Conservation (phyloP, 2,797 vertebrate genomes). For the Hirundo rustica region DNA sequence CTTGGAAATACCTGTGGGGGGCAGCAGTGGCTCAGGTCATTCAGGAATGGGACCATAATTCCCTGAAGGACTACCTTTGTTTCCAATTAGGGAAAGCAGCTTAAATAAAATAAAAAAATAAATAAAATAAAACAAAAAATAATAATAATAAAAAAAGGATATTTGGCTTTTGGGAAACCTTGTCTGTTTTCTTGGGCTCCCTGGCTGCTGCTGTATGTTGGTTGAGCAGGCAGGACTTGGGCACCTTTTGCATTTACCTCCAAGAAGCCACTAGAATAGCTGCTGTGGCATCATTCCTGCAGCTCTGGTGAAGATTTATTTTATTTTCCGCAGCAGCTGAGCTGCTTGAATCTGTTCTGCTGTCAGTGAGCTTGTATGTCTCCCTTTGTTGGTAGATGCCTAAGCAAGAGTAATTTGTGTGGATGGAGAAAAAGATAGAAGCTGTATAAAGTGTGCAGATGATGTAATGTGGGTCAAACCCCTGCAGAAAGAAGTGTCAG, state of each 20-base stretch:
- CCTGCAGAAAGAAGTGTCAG: constrained; percentile 16
- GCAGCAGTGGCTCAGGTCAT: constrained; percentile 1
- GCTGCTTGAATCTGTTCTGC: not conserved
- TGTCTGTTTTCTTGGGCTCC: not conserved
- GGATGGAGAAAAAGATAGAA: constrained; percentile 10
- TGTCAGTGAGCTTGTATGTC: not conserved
- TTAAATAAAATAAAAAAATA: not conserved
- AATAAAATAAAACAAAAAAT: no score
- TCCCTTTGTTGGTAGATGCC: not conserved
- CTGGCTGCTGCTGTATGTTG: not conserved
- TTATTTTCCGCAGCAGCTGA: not conserved
- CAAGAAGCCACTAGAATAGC: not conserved
- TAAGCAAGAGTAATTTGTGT: not conserved
- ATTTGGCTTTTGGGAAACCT: not conserved
- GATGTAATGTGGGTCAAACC: constrained; percentile 22
- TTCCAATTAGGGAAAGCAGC: not conserved
- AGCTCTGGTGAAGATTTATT: not conserved
- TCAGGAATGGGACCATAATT: not conserved
- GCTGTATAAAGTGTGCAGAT: not conserved
- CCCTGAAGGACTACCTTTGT: not conserved
- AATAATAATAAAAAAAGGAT: no score
- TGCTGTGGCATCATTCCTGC: not conserved
- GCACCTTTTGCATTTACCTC: not conserved
- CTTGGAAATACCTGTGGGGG: not conserved
- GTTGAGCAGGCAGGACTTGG: not conserved